Base-by-base conservation (phyloP, 2,888 invertebrate species). In the Amaurobius ferox region DNA sequence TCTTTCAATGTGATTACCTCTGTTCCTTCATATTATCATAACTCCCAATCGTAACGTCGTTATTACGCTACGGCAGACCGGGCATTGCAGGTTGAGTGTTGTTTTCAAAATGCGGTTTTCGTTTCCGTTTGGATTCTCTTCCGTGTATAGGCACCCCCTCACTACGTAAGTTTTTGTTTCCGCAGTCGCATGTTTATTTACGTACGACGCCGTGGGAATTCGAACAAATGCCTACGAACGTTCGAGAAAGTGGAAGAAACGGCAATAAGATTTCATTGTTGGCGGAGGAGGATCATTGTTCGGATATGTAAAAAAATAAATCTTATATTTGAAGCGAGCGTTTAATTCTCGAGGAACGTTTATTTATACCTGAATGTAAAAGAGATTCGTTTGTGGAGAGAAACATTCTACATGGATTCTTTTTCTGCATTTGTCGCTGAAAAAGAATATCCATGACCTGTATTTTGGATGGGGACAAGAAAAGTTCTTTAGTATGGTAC, bases 1-100 rank as follows among this genome's bases (percentile, higher is more conserved):
- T 85, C 83, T 85, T 85, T 85, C 83, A 77, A 72, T 85, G 83
- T 77, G 83, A 85, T 85, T 85, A 85, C 83, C 83, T 74, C 62
- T 70, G 23, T 77, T 26, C 55, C 48, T 77, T 61, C 61, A 55
- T 67, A 77, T 77, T 72, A 85, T 85, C 71, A 83, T 83, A 76
- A 76, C 62, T 32, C 35, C 48, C 62, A 39, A 35, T 66, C 72
- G 72, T 85, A 76, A 85, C 72, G 71, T 85, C 62, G 77, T 85
- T 85, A 85, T 85, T 72, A 77, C 77, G 77, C 83, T 72, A 78
- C 64, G 81, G 32, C 61, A 76, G 68, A 76, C 32, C 55, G 83
- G 72, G 83, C 83, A 85, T 77, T 85, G 72, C 55, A 23, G 11
- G 55, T 1, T 16, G 2, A 55, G 55, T 55, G 55, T 55, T 55